A percentile compares a stretch with the other conserved stretches of the same genome.
Conservation (phyloP, 2,113 vertebrate species). For the Pollimyrus isidori region DNA sequence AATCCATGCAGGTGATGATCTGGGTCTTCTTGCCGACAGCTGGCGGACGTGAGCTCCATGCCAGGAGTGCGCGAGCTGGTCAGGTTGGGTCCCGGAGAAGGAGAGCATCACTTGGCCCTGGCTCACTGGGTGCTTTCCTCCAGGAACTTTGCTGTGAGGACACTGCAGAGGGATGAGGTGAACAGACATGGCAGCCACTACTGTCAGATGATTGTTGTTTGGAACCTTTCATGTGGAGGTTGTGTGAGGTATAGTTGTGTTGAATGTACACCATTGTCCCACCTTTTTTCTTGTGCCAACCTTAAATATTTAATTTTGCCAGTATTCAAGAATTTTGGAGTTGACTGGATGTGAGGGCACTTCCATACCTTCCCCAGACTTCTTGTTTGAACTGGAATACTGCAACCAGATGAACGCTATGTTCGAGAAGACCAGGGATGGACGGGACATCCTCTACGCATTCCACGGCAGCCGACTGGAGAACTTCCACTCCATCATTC, state of each 20-base stretch:
- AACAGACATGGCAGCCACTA: background rate
- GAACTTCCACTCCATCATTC: constrained; percentile 96
- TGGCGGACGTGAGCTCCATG: constrained; percentile 72
- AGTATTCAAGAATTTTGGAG: constrained; percentile 80
- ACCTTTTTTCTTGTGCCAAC: background rate
- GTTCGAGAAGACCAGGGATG: constrained; percentile 78
- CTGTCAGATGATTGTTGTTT: background rate
- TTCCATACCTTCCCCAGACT: constrained; percentile 73
- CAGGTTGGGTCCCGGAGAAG: constrained; percentile 55
- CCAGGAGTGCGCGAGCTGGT: constrained; percentile 77
- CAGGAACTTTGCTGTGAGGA: constrained; percentile 80
- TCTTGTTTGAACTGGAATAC: constrained; percentile 88
- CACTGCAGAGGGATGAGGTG: constrained; percentile 78
- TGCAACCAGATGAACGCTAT: constrained; percentile 74
- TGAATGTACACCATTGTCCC: background rate
- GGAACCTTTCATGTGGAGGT: background rate
- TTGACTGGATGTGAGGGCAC: constrained; percentile 66
- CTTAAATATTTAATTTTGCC: constrained; percentile 29
- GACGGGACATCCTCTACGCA: constrained; percentile 81
- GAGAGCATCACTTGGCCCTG: constrained; percentile 70
- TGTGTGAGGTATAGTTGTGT: background rate
- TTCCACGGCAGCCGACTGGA: constrained; percentile 94
- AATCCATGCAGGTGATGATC: background rate
- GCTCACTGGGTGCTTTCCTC: constrained; percentile 86
- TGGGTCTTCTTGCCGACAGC: constrained; percentile 49